Percentiles rank a stretch among this genome's conserved stretches.
phyloP scores from a whole-genome alignment of 1,140 invertebrate genomes.

The Eriocheir sinensis region DNA sequence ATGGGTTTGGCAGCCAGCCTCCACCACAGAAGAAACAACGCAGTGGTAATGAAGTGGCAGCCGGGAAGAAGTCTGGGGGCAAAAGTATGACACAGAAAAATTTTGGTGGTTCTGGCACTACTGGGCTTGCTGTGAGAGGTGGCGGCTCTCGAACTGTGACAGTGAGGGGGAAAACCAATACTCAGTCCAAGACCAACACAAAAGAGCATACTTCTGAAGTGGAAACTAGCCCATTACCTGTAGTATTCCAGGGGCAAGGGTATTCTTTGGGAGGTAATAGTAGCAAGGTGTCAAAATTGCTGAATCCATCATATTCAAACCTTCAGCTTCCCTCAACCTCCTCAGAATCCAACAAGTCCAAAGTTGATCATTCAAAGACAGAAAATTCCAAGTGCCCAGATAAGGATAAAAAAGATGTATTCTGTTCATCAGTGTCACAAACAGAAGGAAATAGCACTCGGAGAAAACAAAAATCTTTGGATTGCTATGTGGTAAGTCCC shows the following conservation, averaged over 20 bases:
- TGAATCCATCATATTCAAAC: neutral
- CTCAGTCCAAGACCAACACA: slow-evolving; percentile 2
- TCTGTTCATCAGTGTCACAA: slow-evolving; percentile 10
- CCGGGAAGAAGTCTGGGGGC: neutral
- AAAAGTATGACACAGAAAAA: neutral
- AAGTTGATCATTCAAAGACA: neutral
- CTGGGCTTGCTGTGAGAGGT: slow-evolving; percentile 48
- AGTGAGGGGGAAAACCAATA: slow-evolving; percentile 49
- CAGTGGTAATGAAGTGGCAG: neutral
- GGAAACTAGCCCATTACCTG: neutral
- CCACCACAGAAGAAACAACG: slow-evolving; percentile 51
- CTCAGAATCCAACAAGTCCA: neutral
- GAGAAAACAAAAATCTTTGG: slow-evolving; percentile 27
- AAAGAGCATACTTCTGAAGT: neutral
- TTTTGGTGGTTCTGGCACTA: slow-evolving; percentile 11
- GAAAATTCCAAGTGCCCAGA: neutral
- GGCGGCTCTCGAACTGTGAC: slow-evolving; percentile 56
- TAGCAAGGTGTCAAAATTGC: slow-evolving; percentile 33
- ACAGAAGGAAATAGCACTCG: neutral
- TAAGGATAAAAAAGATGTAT: neutral
- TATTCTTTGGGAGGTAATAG: slow-evolving; percentile 25
- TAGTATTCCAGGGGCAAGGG: slow-evolving; percentile 60
- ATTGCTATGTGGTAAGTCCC: neutral
- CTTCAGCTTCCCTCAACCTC: neutral
- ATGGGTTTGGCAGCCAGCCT: slow-evolving; percentile 59